Conservation (phyloP, 2,888 invertebrate genomes). For the Tuta absoluta region DNA sequence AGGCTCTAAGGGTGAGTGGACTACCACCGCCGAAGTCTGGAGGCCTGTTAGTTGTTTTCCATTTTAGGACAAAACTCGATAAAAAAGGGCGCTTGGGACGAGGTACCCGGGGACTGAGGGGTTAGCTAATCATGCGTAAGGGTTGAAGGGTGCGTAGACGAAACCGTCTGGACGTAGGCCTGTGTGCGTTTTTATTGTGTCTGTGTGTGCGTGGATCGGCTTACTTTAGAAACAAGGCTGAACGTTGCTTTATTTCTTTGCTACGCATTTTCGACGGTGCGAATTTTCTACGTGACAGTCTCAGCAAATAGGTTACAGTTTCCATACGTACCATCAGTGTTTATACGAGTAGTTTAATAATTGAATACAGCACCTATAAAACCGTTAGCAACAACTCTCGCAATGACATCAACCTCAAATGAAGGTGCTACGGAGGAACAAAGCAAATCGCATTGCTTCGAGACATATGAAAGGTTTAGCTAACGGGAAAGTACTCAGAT, state of each 20-base stretch:
- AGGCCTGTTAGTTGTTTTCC: constrained; percentile 79
- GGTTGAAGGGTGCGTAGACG: constrained; percentile 61
- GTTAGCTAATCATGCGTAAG: constrained; percentile 50
- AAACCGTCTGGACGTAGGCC: constrained; percentile 19
- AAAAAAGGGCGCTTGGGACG: constrained; percentile 73
- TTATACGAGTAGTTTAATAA: neutral
- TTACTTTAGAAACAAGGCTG: neutral
- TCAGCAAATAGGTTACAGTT: neutral
- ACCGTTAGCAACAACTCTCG: constrained; percentile 3
- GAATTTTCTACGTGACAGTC: neutral
- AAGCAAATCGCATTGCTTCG: constrained; percentile 6
- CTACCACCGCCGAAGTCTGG: constrained; percentile 58
- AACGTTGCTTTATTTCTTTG: neutral
- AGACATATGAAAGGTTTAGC: neutral
- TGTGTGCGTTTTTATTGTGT: constrained; percentile 33
- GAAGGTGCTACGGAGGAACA: neutral
- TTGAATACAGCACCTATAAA: neutral
- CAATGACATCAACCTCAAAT: neutral
- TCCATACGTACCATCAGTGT: neutral
- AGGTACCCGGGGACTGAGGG: constrained; percentile 44
- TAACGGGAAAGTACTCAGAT: constrained; percentile 4
- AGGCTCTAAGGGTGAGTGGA: constrained; percentile 67
- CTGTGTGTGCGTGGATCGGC: constrained; percentile 38
- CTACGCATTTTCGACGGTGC: neutral
- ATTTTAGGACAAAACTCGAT: constrained; percentile 81